phyloP scores from a whole-genome alignment of 1,140 invertebrate genomes.

The Lycorma delicatula region DNA sequence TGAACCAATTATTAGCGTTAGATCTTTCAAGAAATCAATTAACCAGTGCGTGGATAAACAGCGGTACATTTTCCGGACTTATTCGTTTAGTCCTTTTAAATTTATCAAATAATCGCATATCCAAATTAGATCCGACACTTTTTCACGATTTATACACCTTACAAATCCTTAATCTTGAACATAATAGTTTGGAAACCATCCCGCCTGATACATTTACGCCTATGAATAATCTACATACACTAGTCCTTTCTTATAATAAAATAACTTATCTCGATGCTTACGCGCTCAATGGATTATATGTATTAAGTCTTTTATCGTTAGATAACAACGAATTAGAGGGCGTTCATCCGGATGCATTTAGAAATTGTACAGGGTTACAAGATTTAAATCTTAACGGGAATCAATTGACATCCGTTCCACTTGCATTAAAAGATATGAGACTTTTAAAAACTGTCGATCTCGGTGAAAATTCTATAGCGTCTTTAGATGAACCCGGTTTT shows the following conservation, averaged over 20 bases:
- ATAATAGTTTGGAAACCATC: conserved; percentile 70
- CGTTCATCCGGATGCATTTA: conserved; percentile 70
- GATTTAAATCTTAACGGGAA: conserved; percentile 80
- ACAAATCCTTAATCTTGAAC: conserved; percentile 69
- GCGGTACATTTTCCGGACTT: conserved; percentile 73
- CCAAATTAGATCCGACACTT: conserved; percentile 65
- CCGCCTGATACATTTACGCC: conserved; percentile 70
- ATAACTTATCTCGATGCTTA: conserved; percentile 65
- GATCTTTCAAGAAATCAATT: conserved; percentile 83
- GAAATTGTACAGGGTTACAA: conserved; percentile 66
- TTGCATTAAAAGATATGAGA: conserved; percentile 62
- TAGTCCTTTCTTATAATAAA: conserved; percentile 69
- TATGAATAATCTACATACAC: conserved; percentile 73
- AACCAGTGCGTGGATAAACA: conserved; percentile 71
- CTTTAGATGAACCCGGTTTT: conserved; percentile 68
- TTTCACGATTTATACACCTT: conserved; percentile 73
- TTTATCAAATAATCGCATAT: conserved; percentile 74
- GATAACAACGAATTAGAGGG: conserved; percentile 69
- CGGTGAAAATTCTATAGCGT: conserved; percentile 68
- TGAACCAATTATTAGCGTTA: conserved; percentile 74
- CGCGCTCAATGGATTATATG: conserved; percentile 68
- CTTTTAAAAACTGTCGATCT: conserved; percentile 69
- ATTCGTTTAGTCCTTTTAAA: conserved; percentile 78
- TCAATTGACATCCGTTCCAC: conserved; percentile 59
- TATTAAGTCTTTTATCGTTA: conserved; percentile 64